A percentile compares a stretch with the other conserved stretches of the same genome.
Evolutionary conservation across 1,140 invertebrate genomes (phyloP).

Genomic region (Cydia pomonella): DNA sequence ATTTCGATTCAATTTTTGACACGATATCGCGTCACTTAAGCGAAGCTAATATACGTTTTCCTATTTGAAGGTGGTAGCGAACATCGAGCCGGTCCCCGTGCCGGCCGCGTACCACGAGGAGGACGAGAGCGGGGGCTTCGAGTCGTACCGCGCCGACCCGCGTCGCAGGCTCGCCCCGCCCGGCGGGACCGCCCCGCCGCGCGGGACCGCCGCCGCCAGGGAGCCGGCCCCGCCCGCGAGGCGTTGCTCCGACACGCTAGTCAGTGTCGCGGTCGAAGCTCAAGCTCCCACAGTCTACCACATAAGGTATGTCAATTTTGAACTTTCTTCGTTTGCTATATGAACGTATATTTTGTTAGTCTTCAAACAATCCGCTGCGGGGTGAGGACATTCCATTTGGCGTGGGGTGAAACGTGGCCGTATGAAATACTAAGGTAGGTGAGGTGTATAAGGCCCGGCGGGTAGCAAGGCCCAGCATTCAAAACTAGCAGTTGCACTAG

Average conservation of each 20-base stretch:
- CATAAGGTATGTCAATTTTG: constrained; percentile 38
- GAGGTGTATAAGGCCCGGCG: no score
- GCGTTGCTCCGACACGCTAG: constrained; percentile 78
- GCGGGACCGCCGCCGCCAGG: constrained; percentile 55
- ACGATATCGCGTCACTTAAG: no score
- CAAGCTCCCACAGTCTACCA: constrained; percentile 55
- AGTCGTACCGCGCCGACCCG: constrained; percentile 69
- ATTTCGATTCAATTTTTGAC: no score
- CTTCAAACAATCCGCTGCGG: no score
- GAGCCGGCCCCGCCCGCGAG: constrained; percentile 54
- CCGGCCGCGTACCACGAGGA: constrained; percentile 70
- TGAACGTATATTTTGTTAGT: no score
- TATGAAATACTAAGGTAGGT: no score
- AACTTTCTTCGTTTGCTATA: no score
- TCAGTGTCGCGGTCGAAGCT: constrained; percentile 41
- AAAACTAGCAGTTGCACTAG: no score
- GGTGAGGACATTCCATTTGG: no score
- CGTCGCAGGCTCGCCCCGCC: constrained; percentile 62
- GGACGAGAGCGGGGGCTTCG: constrained; percentile 78
- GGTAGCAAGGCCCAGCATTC: no score
- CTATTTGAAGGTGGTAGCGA: constrained; percentile 82
- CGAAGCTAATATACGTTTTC: no score
- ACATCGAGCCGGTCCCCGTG: constrained; percentile 81
- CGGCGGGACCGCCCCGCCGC: constrained; percentile 40
- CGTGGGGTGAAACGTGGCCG: no score